Percentiles rank a stretch among this genome's conserved stretches.
Evolutionary conservation across 2,113 vertebrate genomes (phyloP).

Genomic region (Seriola quinqueradiata): DNA sequence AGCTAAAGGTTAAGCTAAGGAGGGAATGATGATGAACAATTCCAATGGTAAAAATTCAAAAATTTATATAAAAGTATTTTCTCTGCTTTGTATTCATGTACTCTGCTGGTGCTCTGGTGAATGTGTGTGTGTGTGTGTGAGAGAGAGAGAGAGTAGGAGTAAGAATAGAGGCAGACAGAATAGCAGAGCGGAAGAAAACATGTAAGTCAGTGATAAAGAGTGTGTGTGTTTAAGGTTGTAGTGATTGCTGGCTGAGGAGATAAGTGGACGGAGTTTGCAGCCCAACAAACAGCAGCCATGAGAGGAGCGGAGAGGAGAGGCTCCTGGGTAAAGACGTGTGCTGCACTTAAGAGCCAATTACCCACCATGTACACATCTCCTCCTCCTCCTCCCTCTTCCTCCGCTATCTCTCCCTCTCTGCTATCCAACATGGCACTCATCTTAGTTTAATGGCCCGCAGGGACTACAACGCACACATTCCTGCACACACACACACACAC

Average conservation of each 20-base stretch:
- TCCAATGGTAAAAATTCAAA: not conserved
- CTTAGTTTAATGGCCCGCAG: conserved; percentile 78
- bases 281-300: conserved; percentile 72
- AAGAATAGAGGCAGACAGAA: conserved; percentile 20
- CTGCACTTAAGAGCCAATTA: conserved; percentile 86
- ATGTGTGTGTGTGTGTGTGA: conserved; percentile 14
- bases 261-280: conserved; percentile 76
- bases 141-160: not conserved
- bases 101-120: conserved; percentile 5
- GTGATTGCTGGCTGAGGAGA: conserved; percentile 72
- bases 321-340: conserved; percentile 77
- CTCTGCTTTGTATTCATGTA: not conserved
- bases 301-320: conserved; percentile 65
- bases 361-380: conserved; percentile 78
- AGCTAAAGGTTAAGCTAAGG: not conserved
- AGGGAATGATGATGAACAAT: not conserved
- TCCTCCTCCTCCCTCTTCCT: conserved; percentile 52
- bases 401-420: conserved; percentile 67
- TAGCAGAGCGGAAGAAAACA: conserved; percentile 42
- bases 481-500: conserved; percentile 34
- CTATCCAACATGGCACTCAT: conserved; percentile 77
- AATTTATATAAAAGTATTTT: not conserved
- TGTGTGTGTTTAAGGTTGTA: conserved; percentile 74
- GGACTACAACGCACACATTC: conserved; percentile 49
- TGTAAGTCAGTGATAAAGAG: conserved; percentile 61